These are phyloP conservation scores for Tragelaphus imberbis DNA, from an alignment of 2,113 vertebrate species.

Conservation along the genomic window DNA sequence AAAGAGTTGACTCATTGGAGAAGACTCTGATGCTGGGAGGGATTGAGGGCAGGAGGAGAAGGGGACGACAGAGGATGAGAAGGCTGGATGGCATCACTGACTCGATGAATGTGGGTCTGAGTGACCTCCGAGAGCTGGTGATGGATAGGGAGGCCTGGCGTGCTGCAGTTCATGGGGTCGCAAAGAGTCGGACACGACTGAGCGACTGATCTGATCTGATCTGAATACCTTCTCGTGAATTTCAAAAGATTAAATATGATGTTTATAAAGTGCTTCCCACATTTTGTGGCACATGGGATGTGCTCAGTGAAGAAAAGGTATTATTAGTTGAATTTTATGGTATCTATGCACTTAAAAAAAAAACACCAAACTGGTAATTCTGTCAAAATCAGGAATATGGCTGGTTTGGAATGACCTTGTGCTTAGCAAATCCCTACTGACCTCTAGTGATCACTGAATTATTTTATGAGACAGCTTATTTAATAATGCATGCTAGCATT, in stretches of 20 bases:
- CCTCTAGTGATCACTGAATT: background rate
- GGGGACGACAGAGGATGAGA: no score
- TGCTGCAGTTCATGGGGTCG: no score
- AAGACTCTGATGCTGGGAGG: no score
- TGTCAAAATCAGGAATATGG: background rate
- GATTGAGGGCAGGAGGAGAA: no score
- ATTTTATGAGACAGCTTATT: background rate
- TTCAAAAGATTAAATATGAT: background rate
- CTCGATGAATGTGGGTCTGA: no score
- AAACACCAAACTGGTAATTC: background rate
- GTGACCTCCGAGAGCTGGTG: no score
- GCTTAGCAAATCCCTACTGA: background rate
- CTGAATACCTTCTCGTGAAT: background rate
- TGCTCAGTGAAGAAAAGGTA: background rate
- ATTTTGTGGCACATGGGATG: background rate
- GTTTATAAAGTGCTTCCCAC: background rate
- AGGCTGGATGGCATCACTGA: no score
- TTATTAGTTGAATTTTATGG: background rate
- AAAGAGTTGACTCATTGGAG: no score
- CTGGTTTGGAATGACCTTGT: background rate
- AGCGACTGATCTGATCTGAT: no score
- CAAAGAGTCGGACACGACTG: no score
- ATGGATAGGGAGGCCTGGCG: no score
- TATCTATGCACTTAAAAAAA: background rate
- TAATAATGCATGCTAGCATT: slow-evolving; percentile 19